Conservation (phyloP, 2,113 vertebrate species). For the Candoia aspera region DNA sequence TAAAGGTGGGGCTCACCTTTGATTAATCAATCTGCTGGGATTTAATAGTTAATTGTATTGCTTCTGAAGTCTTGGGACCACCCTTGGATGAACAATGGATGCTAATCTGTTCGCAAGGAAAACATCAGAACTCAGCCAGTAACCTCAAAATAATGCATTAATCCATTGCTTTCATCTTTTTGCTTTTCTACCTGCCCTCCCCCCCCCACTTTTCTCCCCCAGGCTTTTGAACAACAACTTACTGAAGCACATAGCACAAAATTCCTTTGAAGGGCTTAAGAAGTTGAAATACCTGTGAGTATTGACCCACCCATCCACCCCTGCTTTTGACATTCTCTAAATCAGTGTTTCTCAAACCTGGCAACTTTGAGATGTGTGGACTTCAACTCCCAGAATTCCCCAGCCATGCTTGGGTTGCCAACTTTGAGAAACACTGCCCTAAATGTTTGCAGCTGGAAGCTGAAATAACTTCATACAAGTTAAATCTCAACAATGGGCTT, state of each 20-base stretch:
- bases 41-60: not conserved
- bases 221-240: conserved; percentile 74
- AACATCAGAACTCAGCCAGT: not conserved
- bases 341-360: not conserved
- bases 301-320: not conserved
- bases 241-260: conserved; percentile 62
- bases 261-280: conserved; percentile 68
- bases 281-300: conserved; percentile 75
- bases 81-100: not conserved
- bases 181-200: not conserved
- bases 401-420: not conserved
- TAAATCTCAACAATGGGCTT: no score
- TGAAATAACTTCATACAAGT: no score
- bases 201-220: not conserved
- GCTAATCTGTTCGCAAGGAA: not conserved
- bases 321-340: no score
- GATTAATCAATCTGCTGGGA: not conserved
- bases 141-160: not conserved
- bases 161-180: not conserved
- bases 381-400: not conserved
- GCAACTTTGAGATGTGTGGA: not conserved
- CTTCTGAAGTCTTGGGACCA: not conserved
- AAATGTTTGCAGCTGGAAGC: no score
- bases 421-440: no score
- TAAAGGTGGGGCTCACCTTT: not conserved